Percentiles rank a stretch among this genome's conserved stretches.
Evolutionary conservation across 2,797 vertebrate species (phyloP).

Genomic region (Bovichtus diacanthus): DNA sequence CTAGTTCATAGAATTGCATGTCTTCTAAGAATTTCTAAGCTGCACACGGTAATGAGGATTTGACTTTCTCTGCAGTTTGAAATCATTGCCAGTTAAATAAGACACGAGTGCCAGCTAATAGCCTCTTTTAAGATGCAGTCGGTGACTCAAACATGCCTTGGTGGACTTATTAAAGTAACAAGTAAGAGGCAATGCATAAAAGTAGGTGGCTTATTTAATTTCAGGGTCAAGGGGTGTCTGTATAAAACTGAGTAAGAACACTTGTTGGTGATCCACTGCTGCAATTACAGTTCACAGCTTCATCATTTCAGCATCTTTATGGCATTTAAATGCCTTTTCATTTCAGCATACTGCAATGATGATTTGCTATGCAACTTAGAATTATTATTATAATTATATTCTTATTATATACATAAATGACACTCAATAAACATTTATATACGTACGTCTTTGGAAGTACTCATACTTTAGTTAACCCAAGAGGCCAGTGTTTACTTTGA

Average conservation of each 20-base stretch:
- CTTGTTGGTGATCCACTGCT: conserved; percentile 11
- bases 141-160: conserved; percentile 39
- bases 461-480: background rate
- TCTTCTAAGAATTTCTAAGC: conserved; percentile 16
- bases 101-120: conserved; percentile 25
- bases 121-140: conserved; percentile 44
- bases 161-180: conserved; percentile 39
- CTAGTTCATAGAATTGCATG: conserved; percentile 11
- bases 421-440: background rate
- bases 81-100: conserved; percentile 40
- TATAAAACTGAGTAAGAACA: conserved; percentile 11
- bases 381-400: too few species aligned
- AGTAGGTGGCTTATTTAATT: conserved; percentile 32
- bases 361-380: background rate
- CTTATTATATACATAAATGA: background rate
- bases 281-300: conserved; percentile 8
- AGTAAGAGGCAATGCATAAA: conserved; percentile 37
- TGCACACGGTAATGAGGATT: conserved; percentile 17
- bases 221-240: conserved; percentile 23
- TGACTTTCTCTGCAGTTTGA: conserved; percentile 36
- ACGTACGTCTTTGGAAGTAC: background rate
- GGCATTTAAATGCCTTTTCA: background rate
- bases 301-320: background rate
- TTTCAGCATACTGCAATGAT: background rate
- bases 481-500: conserved; percentile 5